Conservation (phyloP, 2,888 invertebrate species). For the Campaea margaritaria region DNA sequence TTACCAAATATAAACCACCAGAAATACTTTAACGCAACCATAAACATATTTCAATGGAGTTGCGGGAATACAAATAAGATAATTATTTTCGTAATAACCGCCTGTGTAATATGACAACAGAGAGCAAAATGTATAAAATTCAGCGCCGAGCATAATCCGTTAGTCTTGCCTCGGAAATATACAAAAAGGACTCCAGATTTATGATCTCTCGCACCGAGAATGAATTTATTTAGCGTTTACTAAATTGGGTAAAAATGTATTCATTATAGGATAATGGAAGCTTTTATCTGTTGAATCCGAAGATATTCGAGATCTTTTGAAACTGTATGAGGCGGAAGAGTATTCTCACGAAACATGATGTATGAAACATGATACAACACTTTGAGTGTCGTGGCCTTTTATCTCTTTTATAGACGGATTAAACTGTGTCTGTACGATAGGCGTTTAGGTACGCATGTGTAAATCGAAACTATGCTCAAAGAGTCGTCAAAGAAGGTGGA, state of each 20-base stretch:
- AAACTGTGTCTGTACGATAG: too few species aligned
- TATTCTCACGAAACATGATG: constrained; percentile 29
- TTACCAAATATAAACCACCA: constrained; percentile 1
- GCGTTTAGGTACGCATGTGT: too few species aligned
- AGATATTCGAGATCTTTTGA: constrained; percentile 17
- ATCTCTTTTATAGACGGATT: too few species aligned
- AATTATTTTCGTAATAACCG: constrained; percentile 49
- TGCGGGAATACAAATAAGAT: constrained; percentile 40
- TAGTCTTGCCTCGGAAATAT: constrained; percentile 62
- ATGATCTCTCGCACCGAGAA: constrained; percentile 58
- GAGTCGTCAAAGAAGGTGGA: too few species aligned
- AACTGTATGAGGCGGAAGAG: constrained; percentile 18
- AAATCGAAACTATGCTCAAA: too few species aligned
- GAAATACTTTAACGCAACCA: constrained; percentile 22
- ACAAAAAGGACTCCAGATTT: constrained; percentile 67
- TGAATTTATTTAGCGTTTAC: constrained; percentile 66
- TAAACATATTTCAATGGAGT: constrained; percentile 36
- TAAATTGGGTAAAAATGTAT: constrained; percentile 66
- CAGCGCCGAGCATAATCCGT: constrained; percentile 58
- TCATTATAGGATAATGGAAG: constrained; percentile 40
- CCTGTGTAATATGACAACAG: constrained; percentile 50
- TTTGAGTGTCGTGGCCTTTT: not conserved
- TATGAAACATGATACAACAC: constrained; percentile 9
- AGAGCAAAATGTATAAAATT: constrained; percentile 61
- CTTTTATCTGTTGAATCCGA: constrained; percentile 33